Conservation (phyloP, 53 echinoderm and acorn worm genomes). For the Apostichopus leukothele region DNA sequence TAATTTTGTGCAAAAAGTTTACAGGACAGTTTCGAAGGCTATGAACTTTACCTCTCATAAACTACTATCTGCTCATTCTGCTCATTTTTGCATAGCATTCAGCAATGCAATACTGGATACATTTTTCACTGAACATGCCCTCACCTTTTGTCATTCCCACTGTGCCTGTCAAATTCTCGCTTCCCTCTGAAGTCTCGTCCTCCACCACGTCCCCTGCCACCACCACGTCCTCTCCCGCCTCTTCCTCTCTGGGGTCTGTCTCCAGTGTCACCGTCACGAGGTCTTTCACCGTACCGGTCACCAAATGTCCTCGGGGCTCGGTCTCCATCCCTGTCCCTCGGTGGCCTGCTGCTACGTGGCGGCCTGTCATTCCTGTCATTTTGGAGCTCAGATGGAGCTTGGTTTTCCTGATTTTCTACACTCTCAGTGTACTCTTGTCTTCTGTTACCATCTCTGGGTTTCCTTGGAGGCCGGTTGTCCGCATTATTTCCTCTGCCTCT, state of each 20-base stretch:
- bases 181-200: constrained; percentile 77
- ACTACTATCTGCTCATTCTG: too few relatives aligned
- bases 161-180: constrained; percentile 94
- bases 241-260: constrained; percentile 58
- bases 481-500: constrained; percentile 58
- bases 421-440: constrained; percentile 59
- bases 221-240: constrained; percentile 63
- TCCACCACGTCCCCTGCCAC: constrained; percentile 54
- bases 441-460: constrained; percentile 59
- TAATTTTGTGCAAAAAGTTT: not conserved
- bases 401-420: constrained; percentile 89
- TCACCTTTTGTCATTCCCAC: constrained; percentile 97
- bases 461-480: constrained; percentile 64
- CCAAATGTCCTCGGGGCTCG: constrained; percentile 63
- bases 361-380: constrained; percentile 62
- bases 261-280: constrained; percentile 59
- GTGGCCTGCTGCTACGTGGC: constrained; percentile 61
- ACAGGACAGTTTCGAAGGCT: too few relatives aligned
- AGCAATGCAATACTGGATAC: too few relatives aligned
- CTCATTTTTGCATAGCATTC: too few relatives aligned
- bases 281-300: constrained; percentile 52
- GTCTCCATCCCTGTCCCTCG: constrained; percentile 61
- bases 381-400: constrained; percentile 81
- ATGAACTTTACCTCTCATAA: too few relatives aligned
- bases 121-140: not conserved